Conservation (phyloP, 1,140 invertebrate species). For the Aleiodes sp. region DNA sequence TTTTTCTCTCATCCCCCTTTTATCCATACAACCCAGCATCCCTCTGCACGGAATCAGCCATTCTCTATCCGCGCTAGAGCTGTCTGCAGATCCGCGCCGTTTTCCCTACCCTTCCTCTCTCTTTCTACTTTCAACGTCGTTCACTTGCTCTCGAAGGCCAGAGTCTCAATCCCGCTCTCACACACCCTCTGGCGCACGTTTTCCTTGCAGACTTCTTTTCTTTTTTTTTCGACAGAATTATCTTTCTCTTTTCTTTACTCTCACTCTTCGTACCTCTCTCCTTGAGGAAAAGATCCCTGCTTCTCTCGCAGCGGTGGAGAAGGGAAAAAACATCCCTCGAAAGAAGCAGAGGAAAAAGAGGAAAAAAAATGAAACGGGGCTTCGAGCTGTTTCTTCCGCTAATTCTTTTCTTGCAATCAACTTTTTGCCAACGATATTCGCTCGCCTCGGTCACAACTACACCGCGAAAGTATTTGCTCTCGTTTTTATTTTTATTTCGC, state of each 20-base stretch:
- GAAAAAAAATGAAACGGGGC: slow-evolving; percentile 32
- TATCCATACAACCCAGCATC: slow-evolving; percentile 29
- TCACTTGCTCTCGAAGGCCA: neutral
- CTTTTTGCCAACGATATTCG: slow-evolving; percentile 35
- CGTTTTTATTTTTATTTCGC: neutral
- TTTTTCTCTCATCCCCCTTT: slow-evolving; percentile 22
- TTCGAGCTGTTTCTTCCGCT: slow-evolving; percentile 41
- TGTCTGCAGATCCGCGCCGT: slow-evolving; percentile 50
- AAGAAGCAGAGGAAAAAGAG: slow-evolving; percentile 7
- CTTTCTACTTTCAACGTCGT: slow-evolving; percentile 3
- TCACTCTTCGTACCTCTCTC: slow-evolving; percentile 17
- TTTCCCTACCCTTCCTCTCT: slow-evolving; percentile 35
- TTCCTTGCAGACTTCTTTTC: slow-evolving; percentile 3
- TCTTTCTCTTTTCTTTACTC: slow-evolving; percentile 21
- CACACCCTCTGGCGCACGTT: slow-evolving; percentile 22
- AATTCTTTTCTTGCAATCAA: slow-evolving; percentile 47
- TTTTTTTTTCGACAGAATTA: slow-evolving; percentile 20
- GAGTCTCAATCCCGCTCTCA: neutral
- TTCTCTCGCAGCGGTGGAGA: slow-evolving; percentile 28
- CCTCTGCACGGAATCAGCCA: slow-evolving; percentile 48
- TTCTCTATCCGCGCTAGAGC: slow-evolving; percentile 48
- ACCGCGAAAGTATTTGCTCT: neutral
- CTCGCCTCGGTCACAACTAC: neutral
- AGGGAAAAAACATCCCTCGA: slow-evolving; percentile 36
- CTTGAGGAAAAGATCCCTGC: neutral